Conservation (phyloP, 1,140 invertebrate genomes). For the Drosophila tsacasi region DNA sequence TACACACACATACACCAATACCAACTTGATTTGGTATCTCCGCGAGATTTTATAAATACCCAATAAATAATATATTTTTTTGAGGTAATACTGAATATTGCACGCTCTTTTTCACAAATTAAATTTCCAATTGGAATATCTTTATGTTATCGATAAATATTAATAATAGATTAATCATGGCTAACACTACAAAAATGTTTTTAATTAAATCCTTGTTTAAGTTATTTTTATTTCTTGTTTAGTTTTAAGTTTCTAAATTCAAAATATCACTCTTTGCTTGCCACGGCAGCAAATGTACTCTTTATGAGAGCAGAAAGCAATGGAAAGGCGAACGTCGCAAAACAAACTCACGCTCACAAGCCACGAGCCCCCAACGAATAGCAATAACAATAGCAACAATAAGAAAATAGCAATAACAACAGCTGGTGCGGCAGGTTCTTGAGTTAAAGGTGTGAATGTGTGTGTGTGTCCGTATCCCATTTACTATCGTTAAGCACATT, state of each 20-base stretch:
- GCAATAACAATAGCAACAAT: constrained; percentile 20
- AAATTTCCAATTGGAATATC: not conserved
- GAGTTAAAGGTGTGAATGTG: not conserved
- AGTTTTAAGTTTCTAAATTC: no score
- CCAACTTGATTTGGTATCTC: constrained; percentile 1
- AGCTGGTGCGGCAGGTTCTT: constrained; percentile 34
- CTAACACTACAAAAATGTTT: no score
- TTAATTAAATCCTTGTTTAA: no score
- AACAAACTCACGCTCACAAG: constrained; percentile 23
- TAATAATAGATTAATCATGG: no score
- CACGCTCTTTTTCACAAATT: not conserved
- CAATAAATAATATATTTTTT: not conserved
- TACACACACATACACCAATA: constrained; percentile 13
- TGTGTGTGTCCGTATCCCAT: not conserved
- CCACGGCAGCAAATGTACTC: not conserved
- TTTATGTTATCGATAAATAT: no score
- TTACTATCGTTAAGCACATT: constrained; percentile 41
- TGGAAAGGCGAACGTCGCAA: constrained; percentile 31
- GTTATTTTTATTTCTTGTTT: no score
- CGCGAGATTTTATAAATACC: constrained; percentile 29
- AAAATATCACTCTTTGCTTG: not conserved
- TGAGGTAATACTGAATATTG: not conserved
- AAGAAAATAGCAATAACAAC: constrained; percentile 30
- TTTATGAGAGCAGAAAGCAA: not conserved
- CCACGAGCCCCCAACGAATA: constrained; percentile 40